Base-by-base conservation (phyloP, 2,888 invertebrate genomes). In the Acronicta aceris region DNA sequence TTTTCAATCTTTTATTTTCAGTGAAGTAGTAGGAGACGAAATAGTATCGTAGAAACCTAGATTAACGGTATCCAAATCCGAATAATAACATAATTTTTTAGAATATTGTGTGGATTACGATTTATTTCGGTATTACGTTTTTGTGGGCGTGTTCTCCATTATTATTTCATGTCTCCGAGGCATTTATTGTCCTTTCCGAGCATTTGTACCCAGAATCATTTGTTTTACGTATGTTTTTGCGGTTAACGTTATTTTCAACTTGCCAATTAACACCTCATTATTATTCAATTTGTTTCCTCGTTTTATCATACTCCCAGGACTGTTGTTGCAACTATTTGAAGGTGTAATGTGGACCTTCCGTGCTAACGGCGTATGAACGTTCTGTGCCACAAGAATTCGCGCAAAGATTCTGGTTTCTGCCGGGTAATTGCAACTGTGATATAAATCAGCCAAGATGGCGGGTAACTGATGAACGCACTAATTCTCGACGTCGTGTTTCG, bases 101-200 rank as follows among this genome's bases (percentile, higher is more conserved):
- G n/a, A n/a, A n/a, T n/a, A n/a, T n/a, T n/a, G n/a, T n/a, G n/a
- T n/a, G n/a, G n/a, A n/a, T n/a, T n/a, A n/a, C n/a, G n/a, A n/a
- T n/a, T n/a, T n/a, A n/a, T n/a, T n/a, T n/a, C n/a, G n/a, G n/a
- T n/a, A n/a, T n/a, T n/a, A n/a, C n/a, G 84, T 71, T 63, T 63
- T 86, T 81, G 81, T 57, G 66, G 46, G 64, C 46, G 80, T 84
- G 86, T n/a, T 83, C 84, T 87, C 82, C 79, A 71, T 65, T 68
- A 74, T 12, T 13, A 8, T 80, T 83, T 80, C 79, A 72, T 81
- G 82, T 76, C 69, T 77, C 66, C 68, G 55, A 62, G 76, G 73
- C 81, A 73, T 81, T 82, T 81, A 79, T 83, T 76, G 79, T 79
- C 76, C 74, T 78, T 59, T 50, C 58, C 60, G 49, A 63, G 51